These are phyloP conservation scores for Lordiphosa andalusiaca DNA, from an alignment of 2,888 invertebrate species.

Conservation along the genomic window DNA sequence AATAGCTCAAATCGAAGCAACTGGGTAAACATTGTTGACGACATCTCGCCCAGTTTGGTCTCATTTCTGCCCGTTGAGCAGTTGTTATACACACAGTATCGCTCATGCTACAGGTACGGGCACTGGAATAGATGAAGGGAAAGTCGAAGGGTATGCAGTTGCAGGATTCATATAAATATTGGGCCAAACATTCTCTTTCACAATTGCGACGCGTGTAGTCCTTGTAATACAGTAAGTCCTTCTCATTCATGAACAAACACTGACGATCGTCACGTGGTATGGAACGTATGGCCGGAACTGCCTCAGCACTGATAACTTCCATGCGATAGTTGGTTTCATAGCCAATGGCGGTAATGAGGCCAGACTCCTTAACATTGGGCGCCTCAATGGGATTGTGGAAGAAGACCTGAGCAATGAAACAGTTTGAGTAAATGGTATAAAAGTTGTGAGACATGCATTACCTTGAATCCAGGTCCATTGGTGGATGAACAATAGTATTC, in stretches of 20 bases:
- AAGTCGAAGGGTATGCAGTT: slow-evolving; percentile 71
- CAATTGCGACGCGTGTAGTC: slow-evolving; percentile 70
- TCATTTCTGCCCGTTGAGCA: slow-evolving; percentile 24
- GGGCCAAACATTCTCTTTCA: slow-evolving; percentile 83
- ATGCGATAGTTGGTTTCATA: slow-evolving; percentile 86
- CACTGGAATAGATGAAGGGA: slow-evolving; percentile 83
- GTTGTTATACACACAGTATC: slow-evolving; percentile 45
- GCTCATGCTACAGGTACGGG: slow-evolving; percentile 74
- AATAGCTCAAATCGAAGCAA: slow-evolving; percentile 87
- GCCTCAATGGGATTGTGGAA: slow-evolving; percentile 89
- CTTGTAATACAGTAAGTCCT: slow-evolving; percentile 84
- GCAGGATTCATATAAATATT: slow-evolving; percentile 51
- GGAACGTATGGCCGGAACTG: slow-evolving; percentile 82
- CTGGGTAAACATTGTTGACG: slow-evolving; percentile 84
- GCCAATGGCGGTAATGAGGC: slow-evolving; percentile 86
- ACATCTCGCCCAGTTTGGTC: slow-evolving; percentile 45
- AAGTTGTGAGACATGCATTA: slow-evolving; percentile 61
- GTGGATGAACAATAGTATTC: slow-evolving; percentile 91
- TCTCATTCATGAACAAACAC: slow-evolving; percentile 87
- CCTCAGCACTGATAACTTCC: slow-evolving; percentile 84
- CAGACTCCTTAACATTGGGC: slow-evolving; percentile 88
- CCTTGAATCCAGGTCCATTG: slow-evolving; percentile 81
- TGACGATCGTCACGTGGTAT: slow-evolving; percentile 85
- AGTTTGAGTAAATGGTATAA: neutral
- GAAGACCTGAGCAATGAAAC: slow-evolving; percentile 46